Percentiles rank a stretch among this genome's conserved stretches.
Evolutionary conservation across 2,113 vertebrate species (phyloP).

Genomic region (Sinocyclocheilus anshuiensis): DNA sequence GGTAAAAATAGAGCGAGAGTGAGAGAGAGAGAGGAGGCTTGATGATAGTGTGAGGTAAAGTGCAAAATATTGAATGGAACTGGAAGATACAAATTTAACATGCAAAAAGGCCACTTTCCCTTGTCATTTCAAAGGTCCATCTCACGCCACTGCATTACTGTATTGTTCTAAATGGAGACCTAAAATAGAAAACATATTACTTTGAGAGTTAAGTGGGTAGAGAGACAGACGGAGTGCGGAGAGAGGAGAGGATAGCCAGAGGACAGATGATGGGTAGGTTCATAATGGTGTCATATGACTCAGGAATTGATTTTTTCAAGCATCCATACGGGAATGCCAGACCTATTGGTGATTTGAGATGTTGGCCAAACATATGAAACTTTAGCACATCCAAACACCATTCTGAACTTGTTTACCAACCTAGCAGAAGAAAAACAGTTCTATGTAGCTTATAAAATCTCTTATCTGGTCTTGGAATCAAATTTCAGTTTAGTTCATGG

Average conservation of each 20-base stretch:
- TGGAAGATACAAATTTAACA: too few relatives aligned
- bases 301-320: background rate
- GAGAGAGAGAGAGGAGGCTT: too few relatives aligned
- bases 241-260: background rate
- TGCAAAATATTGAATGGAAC: too few relatives aligned
- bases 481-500: background rate
- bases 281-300: constrained; percentile 18
- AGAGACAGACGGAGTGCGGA: background rate
- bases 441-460: background rate
- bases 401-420: constrained; percentile 6
- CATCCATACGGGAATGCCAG: background rate
- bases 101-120: constrained; percentile 18
- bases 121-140: background rate
- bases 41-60: too few relatives aligned
- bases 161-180: constrained; percentile 20
- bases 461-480: background rate
- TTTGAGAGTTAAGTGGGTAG: background rate
- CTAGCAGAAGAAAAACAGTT: background rate
- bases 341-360: background rate
- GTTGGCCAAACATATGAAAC: background rate
- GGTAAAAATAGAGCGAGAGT: too few relatives aligned
- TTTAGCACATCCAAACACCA: background rate
- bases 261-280: background rate
- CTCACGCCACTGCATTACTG: background rate
- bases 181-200: constrained; percentile 37